Conservation (phyloP, 2,113 vertebrate species). For the Centrocercus urophasianus region DNA sequence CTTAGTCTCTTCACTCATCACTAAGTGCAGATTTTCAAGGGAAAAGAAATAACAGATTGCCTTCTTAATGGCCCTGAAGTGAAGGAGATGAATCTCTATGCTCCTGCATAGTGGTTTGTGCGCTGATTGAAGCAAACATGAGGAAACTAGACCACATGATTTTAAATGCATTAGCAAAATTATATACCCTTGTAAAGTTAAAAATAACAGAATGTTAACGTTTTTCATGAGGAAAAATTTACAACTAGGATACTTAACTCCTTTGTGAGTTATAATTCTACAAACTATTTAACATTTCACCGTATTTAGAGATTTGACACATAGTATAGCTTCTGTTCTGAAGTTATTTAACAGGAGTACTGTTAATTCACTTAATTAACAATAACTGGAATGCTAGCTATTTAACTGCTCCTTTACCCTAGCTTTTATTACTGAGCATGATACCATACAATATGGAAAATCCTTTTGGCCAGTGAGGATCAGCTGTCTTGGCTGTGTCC, state of each 20-base stretch:
- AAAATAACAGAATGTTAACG: slow-evolving; percentile 67
- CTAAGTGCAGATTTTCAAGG: slow-evolving; percentile 39
- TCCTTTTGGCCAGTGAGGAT: background rate
- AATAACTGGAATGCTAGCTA: slow-evolving; percentile 12
- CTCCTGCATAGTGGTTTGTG: slow-evolving; percentile 21
- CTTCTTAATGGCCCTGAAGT: slow-evolving; percentile 31
- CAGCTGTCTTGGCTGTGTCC: background rate
- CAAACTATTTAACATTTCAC: slow-evolving; percentile 74
- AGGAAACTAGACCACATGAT: slow-evolving; percentile 78
- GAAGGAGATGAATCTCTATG: slow-evolving; percentile 36
- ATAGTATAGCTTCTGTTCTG: slow-evolving; percentile 45
- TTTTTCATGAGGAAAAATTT: slow-evolving; percentile 60
- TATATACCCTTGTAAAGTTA: slow-evolving; percentile 58
- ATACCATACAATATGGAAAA: background rate
- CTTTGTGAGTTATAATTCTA: slow-evolving; percentile 61
- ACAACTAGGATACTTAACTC: slow-evolving; percentile 65
- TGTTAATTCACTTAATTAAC: slow-evolving; percentile 36
- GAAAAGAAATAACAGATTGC: slow-evolving; percentile 38
- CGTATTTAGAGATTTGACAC: slow-evolving; percentile 61
- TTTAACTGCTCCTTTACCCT: background rate
- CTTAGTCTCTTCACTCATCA: background rate
- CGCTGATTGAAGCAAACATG: slow-evolving; percentile 71
- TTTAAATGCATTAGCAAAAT: slow-evolving; percentile 80
- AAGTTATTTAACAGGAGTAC: slow-evolving; percentile 66
- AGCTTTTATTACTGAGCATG: background rate